Evolutionary conservation across 92 coral and sea anemone genomes (phyloP).

Genomic region (Ricordea florida): DNA sequence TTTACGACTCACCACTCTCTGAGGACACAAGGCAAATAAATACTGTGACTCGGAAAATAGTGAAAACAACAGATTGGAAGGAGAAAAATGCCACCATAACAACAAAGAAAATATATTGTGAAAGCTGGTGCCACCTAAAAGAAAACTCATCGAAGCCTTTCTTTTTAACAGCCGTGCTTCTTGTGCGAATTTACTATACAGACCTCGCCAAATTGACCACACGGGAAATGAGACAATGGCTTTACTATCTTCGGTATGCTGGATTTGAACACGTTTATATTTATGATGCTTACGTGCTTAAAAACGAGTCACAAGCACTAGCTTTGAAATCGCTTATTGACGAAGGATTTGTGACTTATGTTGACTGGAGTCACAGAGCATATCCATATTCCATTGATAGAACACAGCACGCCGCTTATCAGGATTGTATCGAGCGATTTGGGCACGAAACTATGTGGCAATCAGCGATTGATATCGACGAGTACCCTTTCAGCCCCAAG

Average conservation of each 20-base stretch:
- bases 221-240: conserved; percentile 55
- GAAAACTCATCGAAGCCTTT: conserved; percentile 19
- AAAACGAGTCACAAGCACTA: conserved; percentile 33
- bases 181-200: conserved; percentile 33
- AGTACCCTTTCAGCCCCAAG: conserved; percentile 55
- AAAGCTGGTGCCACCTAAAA: conserved; percentile 48
- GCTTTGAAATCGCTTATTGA: conserved; percentile 32
- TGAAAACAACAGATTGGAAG: too few relatives aligned
- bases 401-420: conserved; percentile 67
- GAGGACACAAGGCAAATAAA: too few relatives aligned
- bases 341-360: conserved; percentile 45
- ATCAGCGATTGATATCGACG: conserved; percentile 66
- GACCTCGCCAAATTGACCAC: conserved; percentile 35
- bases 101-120: too few relatives aligned
- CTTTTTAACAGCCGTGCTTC: conserved; percentile 47
- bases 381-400: conserved; percentile 49
- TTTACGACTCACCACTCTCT: too few relatives aligned
- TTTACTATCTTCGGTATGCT: conserved; percentile 37
- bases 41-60: too few relatives aligned
- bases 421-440: conserved; percentile 27
- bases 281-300: conserved; percentile 40
- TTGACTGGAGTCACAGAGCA: conserved; percentile 66
- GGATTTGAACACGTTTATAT: conserved; percentile 48
- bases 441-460: conserved; percentile 46
- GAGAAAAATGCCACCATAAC: too few relatives aligned